Percentiles rank a stretch among this genome's conserved stretches.
Evolutionary conservation across 2,797 vertebrate genomes (phyloP).

Genomic region (Melanitta fusca): DNA sequence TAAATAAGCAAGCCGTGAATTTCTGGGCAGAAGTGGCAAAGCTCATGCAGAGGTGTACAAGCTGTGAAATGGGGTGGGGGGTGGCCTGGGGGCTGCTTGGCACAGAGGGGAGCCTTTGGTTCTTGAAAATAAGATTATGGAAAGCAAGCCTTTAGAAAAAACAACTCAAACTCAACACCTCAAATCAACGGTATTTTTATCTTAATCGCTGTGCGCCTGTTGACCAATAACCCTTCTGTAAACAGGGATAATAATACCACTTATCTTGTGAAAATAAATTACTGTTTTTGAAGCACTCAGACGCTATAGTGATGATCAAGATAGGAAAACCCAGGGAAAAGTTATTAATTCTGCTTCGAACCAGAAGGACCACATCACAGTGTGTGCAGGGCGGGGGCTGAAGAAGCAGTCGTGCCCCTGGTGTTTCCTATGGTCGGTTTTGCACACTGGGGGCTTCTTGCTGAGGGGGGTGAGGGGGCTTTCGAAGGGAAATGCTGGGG

Average conservation of each 20-base stretch:
- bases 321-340: background rate
- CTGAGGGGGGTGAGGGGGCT: background rate
- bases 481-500: background rate
- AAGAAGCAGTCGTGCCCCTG: background rate
- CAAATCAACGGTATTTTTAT: background rate
- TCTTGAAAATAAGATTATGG: background rate
- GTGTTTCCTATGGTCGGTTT: background rate
- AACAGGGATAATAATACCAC: background rate
- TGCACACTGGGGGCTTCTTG: rapidly evolving
- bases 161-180: background rate
- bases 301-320: background rate
- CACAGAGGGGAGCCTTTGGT: background rate
- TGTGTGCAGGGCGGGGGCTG: background rate
- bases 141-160: background rate
- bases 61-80: background rate
- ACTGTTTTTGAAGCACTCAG: background rate
- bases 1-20: rapidly evolving
- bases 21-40: background rate
- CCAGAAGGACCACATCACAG: background rate
- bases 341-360: background rate
- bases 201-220: background rate
- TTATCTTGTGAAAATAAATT: background rate
- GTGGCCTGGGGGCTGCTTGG: background rate
- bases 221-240: background rate
- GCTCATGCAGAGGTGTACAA: background rate